A percentile compares a stretch with the other conserved stretches of the same genome.
These are phyloP conservation scores for Dreissena polymorpha DNA, from an alignment of 1,140 invertebrate species.

Conservation along the genomic window DNA sequence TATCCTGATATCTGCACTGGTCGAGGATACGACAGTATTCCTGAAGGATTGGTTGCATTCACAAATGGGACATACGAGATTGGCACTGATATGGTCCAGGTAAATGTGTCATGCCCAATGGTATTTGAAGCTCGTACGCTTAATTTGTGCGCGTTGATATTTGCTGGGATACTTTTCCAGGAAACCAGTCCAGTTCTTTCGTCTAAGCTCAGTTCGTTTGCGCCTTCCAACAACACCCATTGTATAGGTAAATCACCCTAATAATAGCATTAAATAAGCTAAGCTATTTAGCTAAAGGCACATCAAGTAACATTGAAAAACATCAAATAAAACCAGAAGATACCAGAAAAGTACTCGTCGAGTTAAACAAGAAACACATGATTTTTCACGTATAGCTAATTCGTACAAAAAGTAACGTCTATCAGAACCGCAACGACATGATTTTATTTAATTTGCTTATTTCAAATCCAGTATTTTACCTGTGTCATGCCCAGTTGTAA, in stretches of 20 bases:
- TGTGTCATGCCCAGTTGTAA: conserved; percentile 41
- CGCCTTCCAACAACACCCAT: conserved; percentile 46
- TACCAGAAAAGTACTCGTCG: too few species aligned
- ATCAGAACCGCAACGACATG: too few species aligned
- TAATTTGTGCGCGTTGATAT: conserved; percentile 29
- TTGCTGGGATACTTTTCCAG: conserved; percentile 45
- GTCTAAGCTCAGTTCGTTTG: conserved; percentile 50
- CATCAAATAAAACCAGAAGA: too few species aligned
- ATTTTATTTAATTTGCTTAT: too few species aligned
- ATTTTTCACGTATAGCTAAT: too few species aligned
- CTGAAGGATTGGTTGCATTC: conserved; percentile 41
- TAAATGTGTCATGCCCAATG: conserved; percentile 24
- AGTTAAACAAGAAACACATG: too few species aligned
- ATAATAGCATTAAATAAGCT: too few species aligned
- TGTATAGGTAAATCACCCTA: conserved; percentile 53
- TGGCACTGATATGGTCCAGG: conserved; percentile 46
- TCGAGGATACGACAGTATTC: conserved; percentile 40
- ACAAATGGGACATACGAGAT: conserved; percentile 47
- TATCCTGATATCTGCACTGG: conserved; percentile 51
- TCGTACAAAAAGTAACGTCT: too few species aligned
- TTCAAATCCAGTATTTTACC: too few species aligned
- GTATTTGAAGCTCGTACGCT: conserved; percentile 39
- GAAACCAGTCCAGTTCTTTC: conserved; percentile 22
- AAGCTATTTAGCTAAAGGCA: too few species aligned
- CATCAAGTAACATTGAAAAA: too few species aligned